These are phyloP conservation scores for Pandemis heparana DNA, from an alignment of 2,888 invertebrate genomes.

Conservation along the genomic window DNA sequence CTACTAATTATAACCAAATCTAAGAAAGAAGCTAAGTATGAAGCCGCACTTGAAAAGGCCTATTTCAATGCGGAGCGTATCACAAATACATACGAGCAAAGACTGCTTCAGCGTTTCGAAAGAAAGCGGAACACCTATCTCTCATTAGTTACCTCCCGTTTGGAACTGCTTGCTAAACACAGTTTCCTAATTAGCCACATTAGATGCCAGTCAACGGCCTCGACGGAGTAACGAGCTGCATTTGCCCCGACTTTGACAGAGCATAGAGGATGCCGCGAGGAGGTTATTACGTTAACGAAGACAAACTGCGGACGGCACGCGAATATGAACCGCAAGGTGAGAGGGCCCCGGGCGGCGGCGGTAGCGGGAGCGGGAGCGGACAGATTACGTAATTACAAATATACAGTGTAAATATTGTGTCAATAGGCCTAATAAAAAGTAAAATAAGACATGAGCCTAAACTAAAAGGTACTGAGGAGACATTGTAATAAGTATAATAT, in stretches of 20 bases:
- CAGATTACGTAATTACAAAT: neutral
- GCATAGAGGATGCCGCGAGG: constrained; percentile 38
- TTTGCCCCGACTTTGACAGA: constrained; percentile 34
- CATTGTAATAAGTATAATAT: too few species aligned
- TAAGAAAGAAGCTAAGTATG: too few species aligned
- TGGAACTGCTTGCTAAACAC: neutral
- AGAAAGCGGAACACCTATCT: too few species aligned
- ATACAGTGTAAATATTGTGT: neutral
- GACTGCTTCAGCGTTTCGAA: too few species aligned
- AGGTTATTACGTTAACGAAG: constrained; percentile 67
- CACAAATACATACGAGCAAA: too few species aligned
- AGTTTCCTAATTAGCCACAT: constrained; percentile 6
- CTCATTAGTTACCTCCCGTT: neutral
- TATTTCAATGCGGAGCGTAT: too few species aligned
- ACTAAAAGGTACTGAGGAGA: too few species aligned
- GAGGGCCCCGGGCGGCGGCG: neutral
- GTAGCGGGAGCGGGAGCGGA: constrained; percentile 12
- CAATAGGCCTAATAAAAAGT: too few species aligned
- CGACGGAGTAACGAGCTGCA: constrained; percentile 32
- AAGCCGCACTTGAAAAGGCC: too few species aligned
- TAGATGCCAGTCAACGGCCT: neutral
- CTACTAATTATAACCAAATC: too few species aligned
- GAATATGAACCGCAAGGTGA: constrained; percentile 57
- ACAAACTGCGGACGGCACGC: constrained; percentile 62
- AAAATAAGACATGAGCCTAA: too few species aligned